Conservation (phyloP, 2,113 vertebrate species). For the Grammomys surdaster region DNA sequence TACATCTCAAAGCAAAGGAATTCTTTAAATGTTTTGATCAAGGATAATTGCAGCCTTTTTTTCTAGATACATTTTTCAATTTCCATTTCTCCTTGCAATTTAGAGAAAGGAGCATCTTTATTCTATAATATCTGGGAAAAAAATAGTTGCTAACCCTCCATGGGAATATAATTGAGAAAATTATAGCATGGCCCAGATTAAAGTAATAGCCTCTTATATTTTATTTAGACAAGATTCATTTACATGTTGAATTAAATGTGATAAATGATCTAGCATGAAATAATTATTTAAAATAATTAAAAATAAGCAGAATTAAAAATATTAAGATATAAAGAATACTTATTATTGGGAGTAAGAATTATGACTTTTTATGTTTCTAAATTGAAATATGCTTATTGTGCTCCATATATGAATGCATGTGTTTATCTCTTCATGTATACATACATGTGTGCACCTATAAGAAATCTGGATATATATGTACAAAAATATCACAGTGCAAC, state of each 20-base stretch:
- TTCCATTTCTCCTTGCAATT: neutral
- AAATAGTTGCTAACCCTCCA: neutral
- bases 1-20: neutral
- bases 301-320: neutral
- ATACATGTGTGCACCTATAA: neutral
- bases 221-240: constrained; percentile 36
- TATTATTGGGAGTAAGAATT: neutral
- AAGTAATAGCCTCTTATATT: constrained; percentile 12
- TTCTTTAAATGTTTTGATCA: constrained; percentile 34
- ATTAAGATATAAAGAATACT: neutral
- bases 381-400: neutral
- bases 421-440: neutral
- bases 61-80: neutral
- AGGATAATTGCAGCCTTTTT: neutral
- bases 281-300: neutral
- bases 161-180: constrained; percentile 23
- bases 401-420: neutral
- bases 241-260: neutral
- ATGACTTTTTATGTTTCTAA: neutral
- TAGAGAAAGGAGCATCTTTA: neutral
- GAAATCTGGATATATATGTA: neutral
- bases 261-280: neutral
- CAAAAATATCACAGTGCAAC: neutral
- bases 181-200: neutral
- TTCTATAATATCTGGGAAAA: neutral